Conservation (phyloP, 2,113 vertebrate genomes). For the Hylia prasina region DNA sequence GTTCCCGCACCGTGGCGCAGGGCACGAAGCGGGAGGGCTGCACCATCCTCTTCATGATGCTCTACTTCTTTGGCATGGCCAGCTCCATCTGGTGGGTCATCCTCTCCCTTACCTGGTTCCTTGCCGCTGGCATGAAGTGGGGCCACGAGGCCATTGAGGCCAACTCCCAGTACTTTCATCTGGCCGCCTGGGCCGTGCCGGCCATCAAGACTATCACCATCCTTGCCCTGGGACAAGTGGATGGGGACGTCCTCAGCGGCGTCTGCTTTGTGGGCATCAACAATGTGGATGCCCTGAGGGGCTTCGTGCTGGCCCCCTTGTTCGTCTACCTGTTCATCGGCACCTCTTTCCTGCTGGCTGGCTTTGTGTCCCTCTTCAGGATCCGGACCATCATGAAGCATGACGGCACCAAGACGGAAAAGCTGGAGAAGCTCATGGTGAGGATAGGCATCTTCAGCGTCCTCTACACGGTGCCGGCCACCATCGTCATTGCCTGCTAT, state of each 20-base stretch:
- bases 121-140: constrained; percentile 96
- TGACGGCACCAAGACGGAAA: constrained; percentile 94
- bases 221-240: constrained; percentile 91
- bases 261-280: constrained; percentile 95
- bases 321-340: constrained; percentile 95
- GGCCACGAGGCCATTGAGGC: constrained; percentile 96
- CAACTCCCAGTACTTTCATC: constrained; percentile 94
- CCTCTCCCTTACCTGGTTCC: constrained; percentile 93
- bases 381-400: constrained; percentile 98
- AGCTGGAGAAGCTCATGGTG: constrained; percentile 96
- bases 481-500: constrained; percentile 96
- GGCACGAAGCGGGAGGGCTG: constrained; percentile 95
- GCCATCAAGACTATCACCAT: constrained; percentile 96
- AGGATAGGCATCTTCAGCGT: constrained; percentile 94
- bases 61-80: constrained; percentile 98
- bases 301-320: constrained; percentile 92
- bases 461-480: constrained; percentile 93
- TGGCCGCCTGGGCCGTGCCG: constrained; percentile 94
- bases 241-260: constrained; percentile 89
- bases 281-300: constrained; percentile 90
- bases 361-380: constrained; percentile 94
- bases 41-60: constrained; percentile 98
- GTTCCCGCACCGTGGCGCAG: constrained; percentile 88
- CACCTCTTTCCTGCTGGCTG: constrained; percentile 91
- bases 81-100: constrained; percentile 98